phyloP scores from a whole-genome alignment of 2,113 vertebrate species.

The Excalfactoria chinensis region DNA sequence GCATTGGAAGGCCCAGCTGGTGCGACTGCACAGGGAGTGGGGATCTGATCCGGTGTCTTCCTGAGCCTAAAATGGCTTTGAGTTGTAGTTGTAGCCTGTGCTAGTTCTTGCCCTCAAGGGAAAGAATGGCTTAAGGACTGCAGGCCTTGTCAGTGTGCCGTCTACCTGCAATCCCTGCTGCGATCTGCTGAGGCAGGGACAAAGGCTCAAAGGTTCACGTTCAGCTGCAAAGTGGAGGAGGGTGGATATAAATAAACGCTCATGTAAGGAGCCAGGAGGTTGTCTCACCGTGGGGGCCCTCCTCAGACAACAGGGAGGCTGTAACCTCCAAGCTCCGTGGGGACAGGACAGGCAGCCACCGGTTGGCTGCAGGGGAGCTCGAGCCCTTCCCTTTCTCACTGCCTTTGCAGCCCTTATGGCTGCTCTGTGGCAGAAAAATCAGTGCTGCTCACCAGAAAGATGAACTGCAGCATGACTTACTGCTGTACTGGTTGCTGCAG shows the following conservation, averaged over 20 bases:
- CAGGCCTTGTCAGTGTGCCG: background rate
- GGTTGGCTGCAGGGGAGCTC: background rate
- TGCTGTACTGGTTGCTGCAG: background rate
- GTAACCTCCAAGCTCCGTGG: background rate
- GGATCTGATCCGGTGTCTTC: background rate
- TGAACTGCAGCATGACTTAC: rapidly evolving
- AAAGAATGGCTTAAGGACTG: background rate
- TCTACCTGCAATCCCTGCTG: background rate
- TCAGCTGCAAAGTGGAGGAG: background rate
- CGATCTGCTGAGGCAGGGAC: background rate
- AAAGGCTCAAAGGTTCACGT: background rate
- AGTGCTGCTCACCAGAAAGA: background rate
- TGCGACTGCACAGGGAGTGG: rapidly evolving
- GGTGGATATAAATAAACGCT: background rate
- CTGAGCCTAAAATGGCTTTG: background rate
- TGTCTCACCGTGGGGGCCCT: background rate
- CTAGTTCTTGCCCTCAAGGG: background rate
- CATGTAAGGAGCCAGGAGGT: background rate
- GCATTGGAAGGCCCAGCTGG: background rate
- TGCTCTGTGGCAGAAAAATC: background rate
- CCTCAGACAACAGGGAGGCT: background rate
- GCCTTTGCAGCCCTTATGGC: background rate
- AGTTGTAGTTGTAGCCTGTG: background rate
- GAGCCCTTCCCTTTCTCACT: background rate
- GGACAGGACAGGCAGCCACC: background rate